Evolutionary conservation across 53 echinoderm and acorn worm species (phyloP).

Genomic region (Echinometra lucunter): DNA sequence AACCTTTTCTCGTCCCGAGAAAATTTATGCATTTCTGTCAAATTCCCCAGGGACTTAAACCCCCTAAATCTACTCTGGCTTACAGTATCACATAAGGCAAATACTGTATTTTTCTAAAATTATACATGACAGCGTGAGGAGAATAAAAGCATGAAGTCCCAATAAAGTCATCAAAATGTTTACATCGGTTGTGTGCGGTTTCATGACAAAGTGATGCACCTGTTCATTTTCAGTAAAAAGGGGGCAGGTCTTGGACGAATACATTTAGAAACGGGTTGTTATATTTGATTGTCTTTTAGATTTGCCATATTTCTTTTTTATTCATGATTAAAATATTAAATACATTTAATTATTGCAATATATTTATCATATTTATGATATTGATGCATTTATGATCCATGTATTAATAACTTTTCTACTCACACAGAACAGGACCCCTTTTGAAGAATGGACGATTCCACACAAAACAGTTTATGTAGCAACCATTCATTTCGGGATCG

Average conservation of each 20-base stretch:
- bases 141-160: too few relatives aligned
- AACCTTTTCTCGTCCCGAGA: too few relatives aligned
- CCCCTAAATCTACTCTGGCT: too few relatives aligned
- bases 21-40: too few relatives aligned
- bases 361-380: not conserved
- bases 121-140: too few relatives aligned
- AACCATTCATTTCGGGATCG: conserved; percentile 53
- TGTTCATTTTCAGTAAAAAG: not conserved
- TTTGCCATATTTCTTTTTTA: too few relatives aligned
- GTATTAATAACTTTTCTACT: not conserved
- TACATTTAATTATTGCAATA: not conserved
- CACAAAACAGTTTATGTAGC: conserved; percentile 64
- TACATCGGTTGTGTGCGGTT: not conserved
- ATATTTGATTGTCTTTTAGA: too few relatives aligned
- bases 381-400: not conserved
- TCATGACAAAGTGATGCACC: not conserved
- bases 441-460: conserved; percentile 16
- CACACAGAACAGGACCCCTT: not conserved
- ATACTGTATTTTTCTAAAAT: too few relatives aligned
- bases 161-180: too few relatives aligned
- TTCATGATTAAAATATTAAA: too few relatives aligned
- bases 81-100: too few relatives aligned
- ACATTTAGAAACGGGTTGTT: not conserved
- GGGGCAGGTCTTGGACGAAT: conserved; percentile 39
- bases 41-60: too few relatives aligned